Percentiles rank a stretch among this genome's conserved stretches.
phyloP scores from a whole-genome alignment of 2,113 vertebrate species.

The Acinonyx jubatus region DNA sequence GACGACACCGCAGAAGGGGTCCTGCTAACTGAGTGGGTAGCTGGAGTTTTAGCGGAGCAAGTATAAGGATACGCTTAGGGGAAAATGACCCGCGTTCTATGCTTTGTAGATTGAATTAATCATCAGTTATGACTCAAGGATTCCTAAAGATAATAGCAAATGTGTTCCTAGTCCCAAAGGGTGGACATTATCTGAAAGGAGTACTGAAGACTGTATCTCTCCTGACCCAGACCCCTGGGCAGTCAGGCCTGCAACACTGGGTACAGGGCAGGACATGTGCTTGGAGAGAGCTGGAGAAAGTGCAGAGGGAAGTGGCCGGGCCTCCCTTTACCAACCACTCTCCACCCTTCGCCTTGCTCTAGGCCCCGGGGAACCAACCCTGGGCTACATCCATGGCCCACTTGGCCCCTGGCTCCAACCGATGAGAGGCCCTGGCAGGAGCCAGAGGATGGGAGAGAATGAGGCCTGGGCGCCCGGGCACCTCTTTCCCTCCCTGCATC shows the following conservation, averaged over 20 bases:
- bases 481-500: not conserved
- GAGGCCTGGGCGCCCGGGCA: not conserved
- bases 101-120: not conserved
- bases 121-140: not conserved
- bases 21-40: fast-evolving
- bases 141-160: not conserved
- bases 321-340: not conserved
- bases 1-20: not conserved
- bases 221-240: not conserved
- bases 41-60: not conserved
- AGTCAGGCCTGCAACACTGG: not conserved
- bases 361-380: not conserved
- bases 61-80: not conserved
- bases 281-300: not conserved
- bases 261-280: not conserved
- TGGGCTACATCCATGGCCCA: not conserved
- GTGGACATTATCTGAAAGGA: not conserved
- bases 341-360: not conserved
- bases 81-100: not conserved
- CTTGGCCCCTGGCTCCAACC: not conserved
- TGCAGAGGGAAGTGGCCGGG: not conserved
- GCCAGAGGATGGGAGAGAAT: not conserved
- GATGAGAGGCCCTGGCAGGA: not conserved
- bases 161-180: not conserved
- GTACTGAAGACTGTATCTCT: not conserved